Conservation (phyloP, 2,888 invertebrate genomes). For the Morpho helenor region DNA sequence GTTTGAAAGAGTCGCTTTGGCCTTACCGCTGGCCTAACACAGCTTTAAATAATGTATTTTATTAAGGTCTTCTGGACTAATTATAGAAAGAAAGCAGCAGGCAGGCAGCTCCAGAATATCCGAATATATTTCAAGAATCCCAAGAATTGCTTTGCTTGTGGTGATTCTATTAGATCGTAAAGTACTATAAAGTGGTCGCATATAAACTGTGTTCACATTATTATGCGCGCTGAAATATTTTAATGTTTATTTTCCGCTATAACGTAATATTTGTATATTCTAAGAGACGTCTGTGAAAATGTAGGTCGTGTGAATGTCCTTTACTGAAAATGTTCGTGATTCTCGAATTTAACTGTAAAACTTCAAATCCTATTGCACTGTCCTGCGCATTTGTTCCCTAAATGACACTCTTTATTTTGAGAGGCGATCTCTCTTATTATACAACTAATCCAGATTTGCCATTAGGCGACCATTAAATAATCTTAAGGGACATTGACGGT, state of each 20-base stretch:
- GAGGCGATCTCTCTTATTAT: too few relatives aligned
- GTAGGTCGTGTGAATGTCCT: conserved; percentile 16
- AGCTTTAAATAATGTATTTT: too few relatives aligned
- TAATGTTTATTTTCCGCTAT: conserved; percentile 17
- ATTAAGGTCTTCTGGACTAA: too few relatives aligned
- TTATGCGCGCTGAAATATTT: conserved; percentile 11
- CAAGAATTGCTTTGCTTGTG: conserved; percentile 29
- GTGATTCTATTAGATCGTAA: conserved; percentile 38
- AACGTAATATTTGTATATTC: conserved; percentile 8
- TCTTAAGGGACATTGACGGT: too few relatives aligned
- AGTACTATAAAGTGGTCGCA: conserved; percentile 34
- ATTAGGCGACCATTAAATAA: too few relatives aligned
- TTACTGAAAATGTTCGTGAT: conserved; percentile 4
- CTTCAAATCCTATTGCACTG: background rate
- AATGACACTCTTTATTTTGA: too few relatives aligned
- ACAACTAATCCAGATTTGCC: too few relatives aligned
- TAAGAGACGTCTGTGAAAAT: conserved; percentile 8
- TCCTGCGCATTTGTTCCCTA: too few relatives aligned
- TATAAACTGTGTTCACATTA: conserved; percentile 14
- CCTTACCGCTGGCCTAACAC: too few relatives aligned
- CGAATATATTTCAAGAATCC: conserved; percentile 24
- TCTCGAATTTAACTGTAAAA: background rate
- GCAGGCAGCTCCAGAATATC: too few relatives aligned
- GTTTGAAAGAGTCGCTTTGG: too few relatives aligned
- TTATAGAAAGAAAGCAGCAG: too few relatives aligned